Base-by-base conservation (phyloP, 2,888 invertebrate genomes). In the Sepioteuthis lessoniana region DNA sequence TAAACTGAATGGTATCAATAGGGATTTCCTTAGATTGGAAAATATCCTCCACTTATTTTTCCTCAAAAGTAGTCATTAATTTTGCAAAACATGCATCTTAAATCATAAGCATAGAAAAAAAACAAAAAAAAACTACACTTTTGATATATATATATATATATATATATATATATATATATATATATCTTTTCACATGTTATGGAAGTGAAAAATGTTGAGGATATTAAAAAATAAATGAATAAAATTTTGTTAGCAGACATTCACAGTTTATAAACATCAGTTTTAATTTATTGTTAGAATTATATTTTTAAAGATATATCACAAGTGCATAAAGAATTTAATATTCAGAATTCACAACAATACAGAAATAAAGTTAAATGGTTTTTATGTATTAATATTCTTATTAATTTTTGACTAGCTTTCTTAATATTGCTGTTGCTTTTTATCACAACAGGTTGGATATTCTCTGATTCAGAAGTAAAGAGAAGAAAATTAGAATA, bases 61-160 rank as follows among this genome's bases (percentile, higher is more conserved):
- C 76, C 76, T n/a, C 76, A 76, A 76, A 76, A 76, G 76, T 76
- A 35, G 76, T 76, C 76, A n/a, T 76, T 76, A 76, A 76, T 76
- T n/a, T 76, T 25, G n/a, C 5, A n/a, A n/a, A 16, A 76, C 76
- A 76, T n/a, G 76, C 76, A 76, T n/a, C 76, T 76, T 28, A 76
- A 76, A 76, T 76, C 31, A 76, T 76, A 76, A 76, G 31, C 35
- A 35, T 76, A n/a, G 13, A 28, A 50, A 55, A 55, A 55, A n/a
- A n/a, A n/a, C n/a, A n/a, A n/a, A n/a, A 25, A 25, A 25, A 55
- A 25, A 55, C 19, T 47, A 19, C 47, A 16, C 60, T 28, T 60
- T 60, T 28, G 31, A 60, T 31, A 60, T 31, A 2, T 10, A 31
- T 42, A 42, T n/a, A n/a, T n/a, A n/a, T n/a, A n/a, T n/a, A n/a